phyloP scores from a whole-genome alignment of 2,113 vertebrate species.

The Corapipo altera region DNA sequence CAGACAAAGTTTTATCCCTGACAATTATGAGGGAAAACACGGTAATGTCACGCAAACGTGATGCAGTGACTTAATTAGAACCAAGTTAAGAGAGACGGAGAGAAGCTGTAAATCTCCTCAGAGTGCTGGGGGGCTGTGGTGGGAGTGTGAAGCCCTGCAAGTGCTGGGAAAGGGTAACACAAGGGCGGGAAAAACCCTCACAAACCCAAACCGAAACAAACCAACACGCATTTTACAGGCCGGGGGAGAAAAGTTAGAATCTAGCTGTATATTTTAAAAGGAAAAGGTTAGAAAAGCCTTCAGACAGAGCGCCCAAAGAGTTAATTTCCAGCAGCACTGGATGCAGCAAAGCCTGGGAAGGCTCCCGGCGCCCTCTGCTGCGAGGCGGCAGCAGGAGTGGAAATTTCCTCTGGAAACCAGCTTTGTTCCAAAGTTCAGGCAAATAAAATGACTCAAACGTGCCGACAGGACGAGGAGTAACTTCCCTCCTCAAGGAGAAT shows the following conservation, averaged over 20 bases:
- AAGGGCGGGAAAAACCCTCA: accelerated
- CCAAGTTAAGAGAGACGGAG: not conserved
- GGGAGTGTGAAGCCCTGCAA: not conserved
- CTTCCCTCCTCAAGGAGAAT: not conserved
- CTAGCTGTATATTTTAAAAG: not conserved
- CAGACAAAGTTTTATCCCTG: conserved; percentile 8
- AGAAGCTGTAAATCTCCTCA: not conserved
- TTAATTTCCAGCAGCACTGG: not conserved
- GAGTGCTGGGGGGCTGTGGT: not conserved
- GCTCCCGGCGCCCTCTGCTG: conserved; percentile 53
- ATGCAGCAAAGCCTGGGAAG: not conserved
- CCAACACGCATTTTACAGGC: not conserved
- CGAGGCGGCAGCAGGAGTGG: not conserved
- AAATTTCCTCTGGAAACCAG: conserved; percentile 48
- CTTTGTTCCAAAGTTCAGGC: conserved; percentile 1
- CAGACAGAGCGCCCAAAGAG: not conserved
- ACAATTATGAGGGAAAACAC: not conserved
- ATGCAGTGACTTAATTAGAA: conserved; percentile 14
- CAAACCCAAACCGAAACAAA: not conserved
- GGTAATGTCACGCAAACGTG: not conserved
- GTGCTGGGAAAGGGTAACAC: not conserved
- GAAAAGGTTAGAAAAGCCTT: not conserved
- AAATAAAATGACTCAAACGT: not conserved
- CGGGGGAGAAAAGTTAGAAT: not conserved
- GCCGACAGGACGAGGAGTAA: not conserved